Evolutionary conservation across 2,888 invertebrate species (phyloP), one percentile per base, ranked within the genome.

Genomic region (Stenoptilia bipunctidactyla): DNA sequence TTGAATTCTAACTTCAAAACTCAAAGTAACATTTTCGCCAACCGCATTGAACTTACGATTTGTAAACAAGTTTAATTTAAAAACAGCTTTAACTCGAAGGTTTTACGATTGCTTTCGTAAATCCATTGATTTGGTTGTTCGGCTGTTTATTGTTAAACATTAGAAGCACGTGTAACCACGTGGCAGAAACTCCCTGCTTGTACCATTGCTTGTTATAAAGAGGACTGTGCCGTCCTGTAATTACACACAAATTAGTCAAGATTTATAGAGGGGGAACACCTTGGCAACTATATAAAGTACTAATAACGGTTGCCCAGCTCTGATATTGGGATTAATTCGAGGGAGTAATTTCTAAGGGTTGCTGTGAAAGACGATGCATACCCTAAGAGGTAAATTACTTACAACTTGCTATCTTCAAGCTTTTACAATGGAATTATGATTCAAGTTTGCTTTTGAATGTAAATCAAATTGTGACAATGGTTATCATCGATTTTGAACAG

Each of bases 241-340:
- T 83, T 82, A 83, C 83, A 82, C 80, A 83, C 80, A 83, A 83
- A 83, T 83, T 83, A 83, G 80, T 79, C 76, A 82, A 83, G 82
- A 83, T 83, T 83, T 83, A 83, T 82, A 61, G 82, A 72, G 77
- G 83, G 83, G 74, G 70, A 73, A 79, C 82, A 83, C 82, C 82
- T 83, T 82, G 69, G 80, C 73, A 83, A 83, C 83, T 79, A 75
- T 71, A 66, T 67, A 66, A 69, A 73, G 74, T 75, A 80, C 76
- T 76, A 79, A 77, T 80, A 80, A 80, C 72, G 79, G 72, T 69
- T 69, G 74, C 76, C 71, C 74, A 73, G 65, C 64, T 61, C 61
- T 67, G 67, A 79, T 80, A 82, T 80, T 76, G 71, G 75, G 70
- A 74, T 76, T 74, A 72, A 71, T 72, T 71, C 64, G 61, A 58